Evolutionary conservation across 2,797 vertebrate genomes (phyloP).

Genomic region (Enteromius fasciolatus): DNA sequence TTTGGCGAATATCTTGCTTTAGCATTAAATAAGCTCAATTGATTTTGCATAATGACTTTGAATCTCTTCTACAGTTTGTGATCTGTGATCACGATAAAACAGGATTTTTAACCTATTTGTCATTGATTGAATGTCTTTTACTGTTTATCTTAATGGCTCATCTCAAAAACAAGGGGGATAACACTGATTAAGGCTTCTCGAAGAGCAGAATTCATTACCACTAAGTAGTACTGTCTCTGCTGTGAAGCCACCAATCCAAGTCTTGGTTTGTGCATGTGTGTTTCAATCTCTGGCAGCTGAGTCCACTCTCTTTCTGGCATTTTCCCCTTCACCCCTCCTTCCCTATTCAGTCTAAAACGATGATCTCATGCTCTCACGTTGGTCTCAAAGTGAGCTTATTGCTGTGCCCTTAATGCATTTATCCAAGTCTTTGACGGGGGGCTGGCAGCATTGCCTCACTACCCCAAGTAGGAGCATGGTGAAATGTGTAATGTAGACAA

Average conservation of each 20-base stretch:
- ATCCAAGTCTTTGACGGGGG: slow-evolving; percentile 47
- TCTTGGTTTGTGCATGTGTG: slow-evolving; percentile 15
- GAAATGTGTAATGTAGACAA: slow-evolving; percentile 21
- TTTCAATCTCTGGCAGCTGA: slow-evolving; percentile 35
- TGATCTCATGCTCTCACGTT: slow-evolving; percentile 63
- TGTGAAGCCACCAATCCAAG: slow-evolving; percentile 33
- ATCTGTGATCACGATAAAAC: slow-evolving; percentile 1
- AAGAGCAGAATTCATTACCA: slow-evolving; percentile 33
- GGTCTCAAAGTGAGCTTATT: slow-evolving; percentile 58
- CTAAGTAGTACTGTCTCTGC: slow-evolving; percentile 44
- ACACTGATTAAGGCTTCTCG: slow-evolving; percentile 39
- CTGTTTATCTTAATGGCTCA: slow-evolving; percentile 19
- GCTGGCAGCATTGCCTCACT: background rate
- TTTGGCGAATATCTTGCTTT: background rate
- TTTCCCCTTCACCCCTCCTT: slow-evolving; percentile 42
- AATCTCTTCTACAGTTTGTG: background rate
- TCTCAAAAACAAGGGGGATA: slow-evolving; percentile 24
- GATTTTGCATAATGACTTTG: background rate
- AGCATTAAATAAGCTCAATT: background rate
- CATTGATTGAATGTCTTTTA: slow-evolving; percentile 36
- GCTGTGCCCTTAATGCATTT: slow-evolving; percentile 54
- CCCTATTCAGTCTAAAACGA: slow-evolving; percentile 51
- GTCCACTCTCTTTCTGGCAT: slow-evolving; percentile 44
- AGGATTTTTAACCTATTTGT: background rate
- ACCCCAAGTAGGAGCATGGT: background rate